Evolutionary conservation across 37 sponge, comb jelly and placozoan species (phyloP), one percentile per base, ranked within the genome.

Genomic region (Tethya wilhelma): DNA sequence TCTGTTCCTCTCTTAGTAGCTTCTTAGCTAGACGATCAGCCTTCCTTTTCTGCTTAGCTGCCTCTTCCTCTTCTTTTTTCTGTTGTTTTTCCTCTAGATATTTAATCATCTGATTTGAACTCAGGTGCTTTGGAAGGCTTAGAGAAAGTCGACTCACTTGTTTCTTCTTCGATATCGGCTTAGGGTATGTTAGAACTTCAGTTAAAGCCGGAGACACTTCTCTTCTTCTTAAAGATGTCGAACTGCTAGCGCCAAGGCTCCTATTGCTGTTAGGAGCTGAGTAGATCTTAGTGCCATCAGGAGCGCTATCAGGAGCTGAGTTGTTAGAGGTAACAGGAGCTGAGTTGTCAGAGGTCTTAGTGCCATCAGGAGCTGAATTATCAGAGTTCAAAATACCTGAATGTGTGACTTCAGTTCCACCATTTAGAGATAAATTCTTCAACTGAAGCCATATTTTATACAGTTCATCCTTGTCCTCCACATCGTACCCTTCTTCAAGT

Each of bases 401-500:
- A 14, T 49, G 53, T 49, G 53, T 14, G 53, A 49, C 53, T 49
- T 49, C 53, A 49, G 14, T 49, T 49, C 53, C 53, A 49, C 9
- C 53, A 49, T 49, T 49, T 49, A 49, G 53, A 49, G 53, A 49
- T 49, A 49, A 49, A 14, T 49, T 49, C 63, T 60, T 60, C 26
- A 60, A 60, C 40, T 82, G 37, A 5, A 69, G 23, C 83, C 83
- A 82, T 2, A 69, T 66, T 31, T 23, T 60, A 58, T 82, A 82
- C 23, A 73, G 49, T 39, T 68, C 71, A 72, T 82, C 46, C 4
- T 59, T 34, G 23, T 59, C 46, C 2, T 73, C n/a, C 53, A 49
- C 53, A 72, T 82, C 83, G 38, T 82, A 82, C 17, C 83, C 63
- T 72, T 82, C 73, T 25, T 82, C 74, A 33, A 38, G 59, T 22